Base-by-base conservation (phyloP, 2,797 vertebrate genomes). In the Odontamblyopus lacepedii region DNA sequence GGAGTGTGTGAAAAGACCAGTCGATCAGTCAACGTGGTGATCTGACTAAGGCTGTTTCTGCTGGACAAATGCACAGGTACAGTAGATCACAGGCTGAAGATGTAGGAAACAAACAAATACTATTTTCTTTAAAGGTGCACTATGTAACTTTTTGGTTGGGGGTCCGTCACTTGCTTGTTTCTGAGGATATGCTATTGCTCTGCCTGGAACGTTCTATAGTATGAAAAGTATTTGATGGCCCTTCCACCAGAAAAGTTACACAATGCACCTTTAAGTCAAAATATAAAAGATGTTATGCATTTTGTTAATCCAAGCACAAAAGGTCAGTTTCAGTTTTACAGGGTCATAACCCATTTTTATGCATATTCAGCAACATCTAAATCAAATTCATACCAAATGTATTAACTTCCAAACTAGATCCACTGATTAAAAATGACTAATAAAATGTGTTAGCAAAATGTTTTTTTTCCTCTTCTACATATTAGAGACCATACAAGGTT, bases 1-100 rank as follows among this genome's bases (percentile, higher is more conserved):
- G 75, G 74, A 85, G 76, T 76, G 84, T 71, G 83, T 79, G 82
- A 88, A 86, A 88, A 84, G 67, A 85, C 83, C 57, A 5, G 50
- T 50, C 57, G 50, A 7, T 55, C 71, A 77, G 80, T 78, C 73
- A 63, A 71, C 79, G 81, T 73, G 77, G 77, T 84, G 81, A 73
- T 85, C 79, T 38, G 60, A 59, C 64, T 75, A 86, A 89, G 81
- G 90, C 83, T 81, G 67, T 77, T 91, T 83, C 77, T 73, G 69
- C 81, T 27, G 23, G 32, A 63, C 18, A 41, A 44, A n/a, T 15
- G 62, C 38, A 32, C 30, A 63, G 35, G 19, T 63, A 15, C 62
- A 63, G 9, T 13, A 62, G 26, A 15, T 30, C 15, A 11, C 19
- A 38, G 11, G 41, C n/a, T 27, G 23, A 50, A 27, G 23, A 44